Conservation (phyloP, 2,888 invertebrate species). For the Acrocera orbiculus region DNA sequence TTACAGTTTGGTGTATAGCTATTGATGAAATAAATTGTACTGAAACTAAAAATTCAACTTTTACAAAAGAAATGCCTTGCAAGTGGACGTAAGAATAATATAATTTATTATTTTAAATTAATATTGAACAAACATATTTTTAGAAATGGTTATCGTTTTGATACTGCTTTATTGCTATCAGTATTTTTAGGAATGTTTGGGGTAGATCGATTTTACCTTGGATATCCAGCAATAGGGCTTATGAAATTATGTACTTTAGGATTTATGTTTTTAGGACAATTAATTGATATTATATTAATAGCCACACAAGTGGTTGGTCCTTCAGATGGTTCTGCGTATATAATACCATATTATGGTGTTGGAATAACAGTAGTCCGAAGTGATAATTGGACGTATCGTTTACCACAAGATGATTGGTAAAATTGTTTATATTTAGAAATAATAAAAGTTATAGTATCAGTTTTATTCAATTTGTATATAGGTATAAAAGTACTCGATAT, state of each 20-base stretch:
- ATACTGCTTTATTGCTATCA: constrained; percentile 79
- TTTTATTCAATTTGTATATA: no score
- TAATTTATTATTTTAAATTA: background rate
- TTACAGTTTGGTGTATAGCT: constrained; percentile 59
- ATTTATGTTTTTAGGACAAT: constrained; percentile 88
- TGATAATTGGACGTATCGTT: constrained; percentile 68
- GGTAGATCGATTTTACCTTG: constrained; percentile 92
- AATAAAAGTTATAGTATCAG: no score
- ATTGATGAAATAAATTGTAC: constrained; percentile 67
- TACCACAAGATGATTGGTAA: constrained; percentile 66
- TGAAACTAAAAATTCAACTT: constrained; percentile 61
- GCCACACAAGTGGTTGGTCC: constrained; percentile 61
- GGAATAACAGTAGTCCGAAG: constrained; percentile 61
- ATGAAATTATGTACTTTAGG: constrained; percentile 91
- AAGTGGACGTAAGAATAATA: constrained; percentile 75
- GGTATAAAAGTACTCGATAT: no score
- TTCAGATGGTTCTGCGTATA: constrained; percentile 85
- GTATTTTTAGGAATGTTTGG: constrained; percentile 98
- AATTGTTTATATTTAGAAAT: no score
- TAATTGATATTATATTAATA: constrained; percentile 82
- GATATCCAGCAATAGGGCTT: constrained; percentile 89
- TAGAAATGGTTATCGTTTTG: constrained; percentile 88
- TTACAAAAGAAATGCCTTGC: constrained; percentile 68
- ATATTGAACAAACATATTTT: constrained; percentile 15
- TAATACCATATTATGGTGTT: constrained; percentile 87